These are phyloP conservation scores for Stegostoma tigrinum DNA, from an alignment of 2,113 vertebrate species.

Conservation along the genomic window DNA sequence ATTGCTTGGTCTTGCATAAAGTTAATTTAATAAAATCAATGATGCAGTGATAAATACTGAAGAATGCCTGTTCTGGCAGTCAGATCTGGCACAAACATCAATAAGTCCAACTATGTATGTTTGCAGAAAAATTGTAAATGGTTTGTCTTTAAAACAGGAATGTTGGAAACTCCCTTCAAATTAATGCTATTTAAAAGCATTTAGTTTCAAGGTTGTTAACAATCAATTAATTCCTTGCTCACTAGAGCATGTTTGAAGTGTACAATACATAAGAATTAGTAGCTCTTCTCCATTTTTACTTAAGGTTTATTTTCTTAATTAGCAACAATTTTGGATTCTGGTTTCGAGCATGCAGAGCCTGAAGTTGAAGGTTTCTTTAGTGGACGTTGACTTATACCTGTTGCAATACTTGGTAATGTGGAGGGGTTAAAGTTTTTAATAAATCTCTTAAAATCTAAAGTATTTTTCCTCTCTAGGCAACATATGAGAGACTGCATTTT, in stretches of 20 bases:
- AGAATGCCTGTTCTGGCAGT: not conserved
- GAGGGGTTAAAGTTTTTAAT: not conserved
- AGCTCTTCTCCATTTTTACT: not conserved
- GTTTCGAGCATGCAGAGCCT: not conserved
- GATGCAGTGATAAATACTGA: not conserved
- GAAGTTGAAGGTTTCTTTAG: not conserved
- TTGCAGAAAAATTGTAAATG: not conserved
- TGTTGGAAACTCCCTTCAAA: not conserved
- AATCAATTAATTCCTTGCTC: not conserved
- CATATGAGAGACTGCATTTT: conserved; percentile 87
- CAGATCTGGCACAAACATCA: not conserved
- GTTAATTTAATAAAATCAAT: not conserved
- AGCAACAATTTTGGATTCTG: not conserved
- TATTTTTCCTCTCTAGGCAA: conserved; percentile 68
- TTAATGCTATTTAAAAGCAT: not conserved
- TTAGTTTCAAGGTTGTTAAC: too few species aligned
- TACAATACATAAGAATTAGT: not conserved
- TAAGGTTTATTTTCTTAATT: not conserved
- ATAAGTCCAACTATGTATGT: not conserved
- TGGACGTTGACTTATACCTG: too few species aligned
- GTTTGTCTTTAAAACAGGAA: not conserved
- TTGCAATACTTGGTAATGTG: not conserved
- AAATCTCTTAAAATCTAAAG: conserved; percentile 12
- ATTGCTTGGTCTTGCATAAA: not conserved
- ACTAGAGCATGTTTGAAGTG: not conserved